phyloP scores from a whole-genome alignment of 2,888 invertebrate genomes.

The Hetaerina titia region DNA sequence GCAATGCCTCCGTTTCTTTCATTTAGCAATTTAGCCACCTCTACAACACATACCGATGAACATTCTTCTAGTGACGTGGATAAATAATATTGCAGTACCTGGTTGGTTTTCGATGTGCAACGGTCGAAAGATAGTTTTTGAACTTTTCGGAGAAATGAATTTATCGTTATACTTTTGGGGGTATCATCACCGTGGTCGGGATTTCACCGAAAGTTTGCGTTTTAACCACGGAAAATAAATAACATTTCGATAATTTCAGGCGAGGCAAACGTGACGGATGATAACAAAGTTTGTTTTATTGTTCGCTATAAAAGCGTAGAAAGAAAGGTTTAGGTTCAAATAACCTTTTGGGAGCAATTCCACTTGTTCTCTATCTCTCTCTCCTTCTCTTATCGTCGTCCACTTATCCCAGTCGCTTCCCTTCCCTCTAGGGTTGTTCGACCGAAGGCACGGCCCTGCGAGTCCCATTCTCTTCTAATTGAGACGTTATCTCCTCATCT shows the following conservation, averaged over 20 bases:
- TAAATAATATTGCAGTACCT: not conserved
- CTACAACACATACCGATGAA: too few relatives aligned
- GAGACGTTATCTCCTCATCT: constrained; percentile 23
- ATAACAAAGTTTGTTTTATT: not conserved
- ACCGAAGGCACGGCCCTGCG: not conserved
- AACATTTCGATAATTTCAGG: not conserved
- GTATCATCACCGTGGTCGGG: not conserved
- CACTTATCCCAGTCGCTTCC: constrained; percentile 1
- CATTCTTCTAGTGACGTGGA: not conserved
- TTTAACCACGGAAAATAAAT: not conserved
- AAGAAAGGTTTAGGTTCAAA: not conserved
- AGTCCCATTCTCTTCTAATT: constrained; percentile 28
- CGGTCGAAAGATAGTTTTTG: not conserved
- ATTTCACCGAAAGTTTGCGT: not conserved
- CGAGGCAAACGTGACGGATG: not conserved
- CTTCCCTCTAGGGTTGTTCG: not conserved
- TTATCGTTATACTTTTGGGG: not conserved
- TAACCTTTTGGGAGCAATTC: not conserved
- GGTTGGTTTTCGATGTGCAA: not conserved
- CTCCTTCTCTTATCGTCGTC: constrained; percentile 6
- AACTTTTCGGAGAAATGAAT: not conserved
- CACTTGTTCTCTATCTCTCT: not conserved
- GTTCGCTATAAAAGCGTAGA: not conserved
- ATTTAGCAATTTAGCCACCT: too few relatives aligned
- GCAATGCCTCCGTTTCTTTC: too few relatives aligned